Evolutionary conservation across 2,888 invertebrate genomes (phyloP).

Genomic region (Carcina quercana): DNA sequence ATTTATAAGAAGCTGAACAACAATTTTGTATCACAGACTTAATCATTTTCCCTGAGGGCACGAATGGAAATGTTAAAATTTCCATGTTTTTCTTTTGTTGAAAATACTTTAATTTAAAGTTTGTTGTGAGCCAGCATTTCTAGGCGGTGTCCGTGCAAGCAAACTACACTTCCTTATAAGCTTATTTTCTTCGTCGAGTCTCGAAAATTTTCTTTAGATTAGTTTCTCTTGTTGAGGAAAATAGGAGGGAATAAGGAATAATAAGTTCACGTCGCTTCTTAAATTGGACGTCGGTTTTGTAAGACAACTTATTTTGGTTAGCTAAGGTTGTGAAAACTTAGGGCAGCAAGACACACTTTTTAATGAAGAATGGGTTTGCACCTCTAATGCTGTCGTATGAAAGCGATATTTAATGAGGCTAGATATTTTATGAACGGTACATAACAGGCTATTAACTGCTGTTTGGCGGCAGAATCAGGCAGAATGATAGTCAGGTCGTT

Average conservation of each 20-base stretch:
- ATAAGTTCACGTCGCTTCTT: constrained; percentile 59
- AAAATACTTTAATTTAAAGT: constrained; percentile 69
- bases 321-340: too few species aligned
- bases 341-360: too few species aligned
- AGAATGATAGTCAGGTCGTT: too few species aligned
- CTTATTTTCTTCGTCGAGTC: constrained; percentile 66
- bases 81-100: constrained; percentile 51
- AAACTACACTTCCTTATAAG: constrained; percentile 70
- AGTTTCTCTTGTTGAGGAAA: constrained; percentile 71
- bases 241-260: constrained; percentile 63
- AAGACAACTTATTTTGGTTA: constrained; percentile 37
- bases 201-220: constrained; percentile 73
- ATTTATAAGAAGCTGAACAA: constrained; percentile 14
- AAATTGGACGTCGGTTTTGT: constrained; percentile 58
- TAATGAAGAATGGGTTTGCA: too few species aligned
- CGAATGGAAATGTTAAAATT: constrained; percentile 37
- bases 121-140: constrained; percentile 54
- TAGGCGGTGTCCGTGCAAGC: constrained; percentile 58
- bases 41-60: constrained; percentile 32
- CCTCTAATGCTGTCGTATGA: too few species aligned
- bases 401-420: too few species aligned
- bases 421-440: too few species aligned
- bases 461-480: too few species aligned
- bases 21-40: constrained; percentile 30
- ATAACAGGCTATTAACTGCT: too few species aligned